Evolutionary conservation across 2,113 vertebrate species (phyloP).

Genomic region (Prunella fulvescens): DNA sequence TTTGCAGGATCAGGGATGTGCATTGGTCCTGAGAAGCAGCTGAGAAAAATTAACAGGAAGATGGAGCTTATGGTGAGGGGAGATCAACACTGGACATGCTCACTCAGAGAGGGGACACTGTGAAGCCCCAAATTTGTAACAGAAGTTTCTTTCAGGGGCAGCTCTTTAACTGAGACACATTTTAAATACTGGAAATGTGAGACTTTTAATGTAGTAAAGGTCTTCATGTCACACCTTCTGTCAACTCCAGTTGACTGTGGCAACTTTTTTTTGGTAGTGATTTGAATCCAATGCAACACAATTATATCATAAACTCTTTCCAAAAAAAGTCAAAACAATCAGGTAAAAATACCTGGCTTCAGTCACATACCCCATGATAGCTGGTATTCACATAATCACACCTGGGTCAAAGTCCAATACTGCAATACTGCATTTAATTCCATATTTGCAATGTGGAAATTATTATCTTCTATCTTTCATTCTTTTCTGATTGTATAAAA

Average conservation of each 20-base stretch:
- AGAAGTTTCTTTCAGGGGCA: neutral
- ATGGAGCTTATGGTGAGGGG: neutral
- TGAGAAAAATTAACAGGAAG: neutral
- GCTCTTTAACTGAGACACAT: neutral
- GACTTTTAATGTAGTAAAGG: rapidly evolving
- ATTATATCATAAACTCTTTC: neutral
- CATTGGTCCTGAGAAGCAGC: neutral
- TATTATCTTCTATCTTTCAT: neutral
- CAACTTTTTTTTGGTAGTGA: neutral
- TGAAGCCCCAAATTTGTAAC: neutral
- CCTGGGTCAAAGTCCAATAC: neutral
- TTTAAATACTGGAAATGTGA: neutral
- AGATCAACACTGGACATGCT: neutral
- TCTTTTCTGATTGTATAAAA: neutral
- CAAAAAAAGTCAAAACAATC: neutral
- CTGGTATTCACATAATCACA: neutral
- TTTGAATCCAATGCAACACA: neutral
- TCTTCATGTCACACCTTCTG: neutral
- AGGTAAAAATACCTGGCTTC: neutral
- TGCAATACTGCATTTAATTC: neutral
- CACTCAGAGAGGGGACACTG: neutral
- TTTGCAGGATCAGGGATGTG: neutral
- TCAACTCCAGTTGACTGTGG: neutral
- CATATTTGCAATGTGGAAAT: neutral
- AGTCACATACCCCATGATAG: neutral